Evolutionary conservation across 2,113 vertebrate genomes (phyloP).

Genomic region (Camelus dromedarius): DNA sequence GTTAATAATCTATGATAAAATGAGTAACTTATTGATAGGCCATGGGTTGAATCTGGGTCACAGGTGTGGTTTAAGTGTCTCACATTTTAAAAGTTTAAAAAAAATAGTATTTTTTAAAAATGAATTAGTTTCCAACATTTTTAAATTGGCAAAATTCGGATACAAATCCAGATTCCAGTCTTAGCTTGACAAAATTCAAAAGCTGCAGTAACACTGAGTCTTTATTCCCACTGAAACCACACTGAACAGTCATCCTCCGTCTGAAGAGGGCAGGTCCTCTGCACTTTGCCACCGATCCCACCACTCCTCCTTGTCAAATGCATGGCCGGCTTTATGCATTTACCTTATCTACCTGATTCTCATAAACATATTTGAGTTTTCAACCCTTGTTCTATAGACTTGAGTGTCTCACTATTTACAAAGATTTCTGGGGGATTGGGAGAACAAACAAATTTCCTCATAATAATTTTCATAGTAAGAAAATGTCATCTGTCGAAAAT

Average conservation of each 20-base stretch:
- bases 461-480: slow-evolving; percentile 35
- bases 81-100: neutral
- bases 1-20: neutral
- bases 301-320: neutral
- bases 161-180: neutral
- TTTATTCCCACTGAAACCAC: neutral
- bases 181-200: neutral
- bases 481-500: neutral
- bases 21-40: neutral
- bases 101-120: neutral
- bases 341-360: neutral
- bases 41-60: neutral
- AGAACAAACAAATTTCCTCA: slow-evolving; percentile 1
- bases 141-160: neutral
- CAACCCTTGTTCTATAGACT: neutral
- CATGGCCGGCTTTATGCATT: neutral
- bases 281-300: fast-evolving
- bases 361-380: neutral
- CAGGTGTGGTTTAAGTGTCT: neutral
- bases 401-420: neutral
- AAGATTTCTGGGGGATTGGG: neutral
- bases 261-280: neutral
- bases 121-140: neutral
- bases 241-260: neutral
- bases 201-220: neutral